A percentile compares a stretch with the other conserved stretches of the same genome.
Evolutionary conservation across 2,113 vertebrate genomes (phyloP).

Genomic region (Indri indri): DNA sequence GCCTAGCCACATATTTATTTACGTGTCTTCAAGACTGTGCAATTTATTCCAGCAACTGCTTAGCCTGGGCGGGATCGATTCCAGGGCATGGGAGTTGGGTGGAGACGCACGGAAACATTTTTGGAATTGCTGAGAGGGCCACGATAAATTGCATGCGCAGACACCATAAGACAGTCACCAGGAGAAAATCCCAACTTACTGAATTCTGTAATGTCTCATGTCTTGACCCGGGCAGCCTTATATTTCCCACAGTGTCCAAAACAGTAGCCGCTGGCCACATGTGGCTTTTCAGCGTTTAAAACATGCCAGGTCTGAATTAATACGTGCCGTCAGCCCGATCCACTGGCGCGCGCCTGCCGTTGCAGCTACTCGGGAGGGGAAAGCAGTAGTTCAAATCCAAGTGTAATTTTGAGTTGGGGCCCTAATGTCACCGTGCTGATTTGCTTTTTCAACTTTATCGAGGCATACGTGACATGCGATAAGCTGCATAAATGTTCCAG

Average conservation of each 20-base stretch:
- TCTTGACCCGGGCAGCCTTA: too few species aligned
- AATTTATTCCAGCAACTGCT: not conserved
- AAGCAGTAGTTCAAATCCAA: too few species aligned
- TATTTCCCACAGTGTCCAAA: too few species aligned
- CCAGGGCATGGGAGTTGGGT: conserved; percentile 21
- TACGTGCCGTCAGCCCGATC: too few species aligned
- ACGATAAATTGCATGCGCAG: not conserved
- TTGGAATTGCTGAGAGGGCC: not conserved
- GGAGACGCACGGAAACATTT: not conserved
- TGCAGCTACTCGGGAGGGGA: too few species aligned
- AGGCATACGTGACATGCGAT: not conserved
- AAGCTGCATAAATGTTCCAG: not conserved
- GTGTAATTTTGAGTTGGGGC: not conserved
- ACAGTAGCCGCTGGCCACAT: too few species aligned
- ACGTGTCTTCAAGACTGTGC: conserved; percentile 2
- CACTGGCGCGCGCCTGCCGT: too few species aligned
- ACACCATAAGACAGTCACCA: not conserved
- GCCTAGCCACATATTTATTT: not conserved
- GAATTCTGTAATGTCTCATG: not conserved
- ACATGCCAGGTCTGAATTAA: too few species aligned
- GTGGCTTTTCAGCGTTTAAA: too few species aligned
- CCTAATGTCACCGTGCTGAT: not conserved
- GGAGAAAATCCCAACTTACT: not conserved
- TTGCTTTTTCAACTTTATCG: not conserved
- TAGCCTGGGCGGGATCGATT: not conserved